phyloP scores from a whole-genome alignment of 2,797 vertebrate species.

The Scleropages formosus region DNA sequence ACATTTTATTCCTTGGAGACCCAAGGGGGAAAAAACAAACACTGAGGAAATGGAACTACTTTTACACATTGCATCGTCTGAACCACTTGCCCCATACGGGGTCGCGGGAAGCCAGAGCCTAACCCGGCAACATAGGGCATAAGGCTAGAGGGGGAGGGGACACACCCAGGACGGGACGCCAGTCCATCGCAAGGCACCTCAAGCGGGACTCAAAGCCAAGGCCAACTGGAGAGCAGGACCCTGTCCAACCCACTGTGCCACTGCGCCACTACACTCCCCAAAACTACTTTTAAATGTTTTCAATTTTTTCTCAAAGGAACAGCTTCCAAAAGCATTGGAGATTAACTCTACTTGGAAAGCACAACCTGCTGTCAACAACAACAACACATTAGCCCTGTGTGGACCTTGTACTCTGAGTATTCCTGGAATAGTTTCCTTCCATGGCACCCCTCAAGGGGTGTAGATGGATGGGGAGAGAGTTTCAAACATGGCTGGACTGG shows the following conservation, averaged over 20 bases:
- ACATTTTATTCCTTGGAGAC: background rate
- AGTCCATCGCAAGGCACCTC: too few relatives aligned
- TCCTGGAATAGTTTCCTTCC: slow-evolving; percentile 16
- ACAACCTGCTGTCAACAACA: slow-evolving; percentile 37
- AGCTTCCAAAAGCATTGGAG: slow-evolving; percentile 34
- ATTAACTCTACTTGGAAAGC: slow-evolving; percentile 30
- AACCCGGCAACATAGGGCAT: too few relatives aligned
- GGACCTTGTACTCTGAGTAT: slow-evolving; percentile 14
- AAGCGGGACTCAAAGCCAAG: too few relatives aligned
- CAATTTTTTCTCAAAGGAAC: slow-evolving; percentile 10
- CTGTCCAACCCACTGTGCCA: too few relatives aligned
- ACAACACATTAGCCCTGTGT: slow-evolving; percentile 24
- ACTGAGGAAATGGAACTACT: slow-evolving; percentile 29
- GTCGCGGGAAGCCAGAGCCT: too few relatives aligned
- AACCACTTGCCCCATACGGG: too few relatives aligned
- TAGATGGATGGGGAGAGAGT: background rate
- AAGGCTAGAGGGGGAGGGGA: too few relatives aligned
- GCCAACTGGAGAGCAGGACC: too few relatives aligned
- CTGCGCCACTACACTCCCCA: too few relatives aligned
- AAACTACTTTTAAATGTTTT: background rate
- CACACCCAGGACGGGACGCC: too few relatives aligned
- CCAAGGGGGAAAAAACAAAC: slow-evolving; percentile 48
- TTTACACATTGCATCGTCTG: too few relatives aligned
- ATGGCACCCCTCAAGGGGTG: slow-evolving; percentile 3
- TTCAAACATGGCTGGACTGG: background rate